phyloP scores from a whole-genome alignment of 2,113 vertebrate genomes.

The Nothocercus julius region DNA sequence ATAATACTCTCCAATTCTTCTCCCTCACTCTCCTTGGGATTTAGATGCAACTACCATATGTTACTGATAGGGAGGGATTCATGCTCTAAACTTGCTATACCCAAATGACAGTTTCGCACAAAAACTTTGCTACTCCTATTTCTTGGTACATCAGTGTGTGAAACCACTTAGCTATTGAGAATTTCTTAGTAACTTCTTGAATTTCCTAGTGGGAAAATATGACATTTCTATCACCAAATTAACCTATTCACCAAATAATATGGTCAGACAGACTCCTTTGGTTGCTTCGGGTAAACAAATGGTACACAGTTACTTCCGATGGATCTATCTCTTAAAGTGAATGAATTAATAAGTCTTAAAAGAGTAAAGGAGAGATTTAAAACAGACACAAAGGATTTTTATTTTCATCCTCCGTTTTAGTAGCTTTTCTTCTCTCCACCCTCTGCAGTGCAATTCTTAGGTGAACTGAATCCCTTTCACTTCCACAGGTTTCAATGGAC shows the following conservation, averaged over 20 bases:
- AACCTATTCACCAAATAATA: background rate
- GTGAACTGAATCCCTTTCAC: slow-evolving; percentile 10
- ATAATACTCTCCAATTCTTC: background rate
- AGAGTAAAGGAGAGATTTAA: slow-evolving; percentile 20
- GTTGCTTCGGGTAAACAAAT: slow-evolving; percentile 7
- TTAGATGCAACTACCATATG: background rate
- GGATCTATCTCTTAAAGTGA: background rate
- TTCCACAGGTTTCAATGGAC: background rate
- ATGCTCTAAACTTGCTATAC: background rate
- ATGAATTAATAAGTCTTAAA: slow-evolving; percentile 48
- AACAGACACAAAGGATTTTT: slow-evolving; percentile 34
- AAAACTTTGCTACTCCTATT: background rate
- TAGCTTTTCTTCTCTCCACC: slow-evolving; percentile 37
- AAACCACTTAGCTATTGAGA: background rate
- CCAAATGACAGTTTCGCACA: background rate
- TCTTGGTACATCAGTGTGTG: background rate
- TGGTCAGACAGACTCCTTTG: background rate
- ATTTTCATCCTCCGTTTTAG: slow-evolving; percentile 50
- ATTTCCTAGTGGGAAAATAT: background rate
- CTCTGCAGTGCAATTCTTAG: slow-evolving; percentile 13
- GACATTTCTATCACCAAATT: background rate
- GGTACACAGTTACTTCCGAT: slow-evolving; percentile 8
- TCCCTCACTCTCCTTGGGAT: background rate
- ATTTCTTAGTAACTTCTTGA: background rate
- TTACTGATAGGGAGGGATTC: background rate